Conservation (phyloP, 1,140 invertebrate genomes). For the Rhysida immarginata region DNA sequence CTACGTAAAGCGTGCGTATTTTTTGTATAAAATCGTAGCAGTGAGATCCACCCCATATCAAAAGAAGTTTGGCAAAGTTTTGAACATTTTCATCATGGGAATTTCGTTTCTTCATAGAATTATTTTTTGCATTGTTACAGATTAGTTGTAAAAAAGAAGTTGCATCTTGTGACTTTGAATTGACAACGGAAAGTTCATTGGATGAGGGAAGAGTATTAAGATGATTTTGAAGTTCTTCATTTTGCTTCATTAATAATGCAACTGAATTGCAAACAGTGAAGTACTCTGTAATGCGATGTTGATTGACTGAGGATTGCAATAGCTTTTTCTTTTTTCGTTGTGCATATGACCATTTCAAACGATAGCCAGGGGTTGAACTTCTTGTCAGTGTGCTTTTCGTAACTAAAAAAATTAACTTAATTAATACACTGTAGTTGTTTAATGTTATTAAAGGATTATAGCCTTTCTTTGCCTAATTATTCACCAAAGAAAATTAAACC, state of each 20-base stretch:
- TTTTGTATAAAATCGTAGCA: background rate
- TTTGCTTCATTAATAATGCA: background rate
- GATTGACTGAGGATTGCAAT: background rate
- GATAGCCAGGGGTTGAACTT: too few relatives aligned
- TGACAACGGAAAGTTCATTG: background rate
- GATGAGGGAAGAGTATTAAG: background rate
- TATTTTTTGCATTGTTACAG: background rate
- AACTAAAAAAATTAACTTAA: too few relatives aligned
- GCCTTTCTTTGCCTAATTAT: too few relatives aligned
- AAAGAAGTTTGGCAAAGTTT: background rate
- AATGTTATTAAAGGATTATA: too few relatives aligned
- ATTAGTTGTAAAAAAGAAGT: background rate
- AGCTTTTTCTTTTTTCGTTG: background rate
- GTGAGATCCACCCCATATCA: background rate
- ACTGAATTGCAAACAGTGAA: background rate
- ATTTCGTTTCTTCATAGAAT: too few relatives aligned
- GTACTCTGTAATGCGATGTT: background rate
- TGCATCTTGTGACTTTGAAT: background rate
- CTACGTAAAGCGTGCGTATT: background rate
- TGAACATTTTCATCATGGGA: too few relatives aligned
- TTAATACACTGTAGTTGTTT: too few relatives aligned
- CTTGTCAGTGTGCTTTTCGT: too few relatives aligned
- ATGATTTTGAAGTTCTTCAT: background rate
- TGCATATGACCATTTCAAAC: background rate
- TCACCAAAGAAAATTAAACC: too few relatives aligned